Evolutionary conservation across 2,113 vertebrate species (phyloP).

Genomic region (Mystacornis crossleyi): DNA sequence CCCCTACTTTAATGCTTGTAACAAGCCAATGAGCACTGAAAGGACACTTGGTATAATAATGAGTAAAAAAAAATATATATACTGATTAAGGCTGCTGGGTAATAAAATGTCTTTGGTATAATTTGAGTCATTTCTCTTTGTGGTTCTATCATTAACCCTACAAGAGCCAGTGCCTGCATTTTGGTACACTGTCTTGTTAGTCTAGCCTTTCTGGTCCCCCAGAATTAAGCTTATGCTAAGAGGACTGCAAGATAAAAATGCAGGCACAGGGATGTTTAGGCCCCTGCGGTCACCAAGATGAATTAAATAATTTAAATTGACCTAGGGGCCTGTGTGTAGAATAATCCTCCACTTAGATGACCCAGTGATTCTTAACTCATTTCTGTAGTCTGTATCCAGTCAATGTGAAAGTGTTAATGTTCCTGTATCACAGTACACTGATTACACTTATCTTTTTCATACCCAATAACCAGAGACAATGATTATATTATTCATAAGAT

Average conservation of each 20-base stretch:
- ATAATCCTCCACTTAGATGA: slow-evolving; percentile 71
- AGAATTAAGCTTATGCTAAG: slow-evolving; percentile 39
- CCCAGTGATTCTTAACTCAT: slow-evolving; percentile 64
- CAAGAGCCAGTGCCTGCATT: not conserved
- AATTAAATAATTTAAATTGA: slow-evolving; percentile 78
- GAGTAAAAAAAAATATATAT: not conserved
- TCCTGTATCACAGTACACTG: slow-evolving; percentile 50
- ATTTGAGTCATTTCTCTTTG: slow-evolving; percentile 13
- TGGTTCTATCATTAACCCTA: slow-evolving; percentile 18
- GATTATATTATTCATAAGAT: slow-evolving; percentile 81
- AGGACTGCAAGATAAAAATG: slow-evolving; percentile 59
- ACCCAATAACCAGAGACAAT: slow-evolving; percentile 75
- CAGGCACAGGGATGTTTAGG: slow-evolving; percentile 31
- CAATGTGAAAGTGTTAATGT: slow-evolving; percentile 60
- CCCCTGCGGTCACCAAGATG: slow-evolving; percentile 67
- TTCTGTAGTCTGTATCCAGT: slow-evolving; percentile 57
- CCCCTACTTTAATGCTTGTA: slow-evolving; percentile 14
- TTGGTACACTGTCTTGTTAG: not conserved
- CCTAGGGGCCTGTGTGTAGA: slow-evolving; percentile 68
- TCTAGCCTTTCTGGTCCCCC: not conserved
- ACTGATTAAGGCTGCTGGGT: slow-evolving; percentile 29
- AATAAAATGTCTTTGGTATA: slow-evolving; percentile 16
- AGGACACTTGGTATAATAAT: slow-evolving; percentile 34
- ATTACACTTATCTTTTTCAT: slow-evolving; percentile 69
- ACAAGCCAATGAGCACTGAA: slow-evolving; percentile 5